Evolutionary conservation across 2,113 vertebrate genomes (phyloP).

Genomic region (Pimephales promelas): DNA sequence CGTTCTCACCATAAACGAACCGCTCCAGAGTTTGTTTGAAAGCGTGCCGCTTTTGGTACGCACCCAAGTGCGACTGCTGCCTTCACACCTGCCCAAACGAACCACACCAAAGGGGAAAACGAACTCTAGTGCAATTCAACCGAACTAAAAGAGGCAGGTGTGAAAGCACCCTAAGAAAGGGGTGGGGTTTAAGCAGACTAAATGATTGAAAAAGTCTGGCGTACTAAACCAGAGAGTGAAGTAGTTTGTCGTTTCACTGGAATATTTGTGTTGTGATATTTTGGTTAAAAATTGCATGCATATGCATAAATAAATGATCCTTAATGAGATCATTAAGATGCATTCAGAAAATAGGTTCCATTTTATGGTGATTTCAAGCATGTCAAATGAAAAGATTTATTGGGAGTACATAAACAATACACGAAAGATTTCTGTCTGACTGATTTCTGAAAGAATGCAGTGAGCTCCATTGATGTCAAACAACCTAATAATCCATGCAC

Average conservation of each 20-base stretch:
- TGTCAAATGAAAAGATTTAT: no score
- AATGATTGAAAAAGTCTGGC: not conserved
- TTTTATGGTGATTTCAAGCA: not conserved
- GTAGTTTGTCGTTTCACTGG: not conserved
- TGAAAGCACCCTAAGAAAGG: no score
- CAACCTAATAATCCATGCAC: constrained; percentile 6
- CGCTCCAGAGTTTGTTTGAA: no score
- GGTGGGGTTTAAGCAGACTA: not conserved
- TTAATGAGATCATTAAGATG: not conserved
- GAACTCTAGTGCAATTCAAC: no score
- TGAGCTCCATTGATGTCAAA: not conserved
- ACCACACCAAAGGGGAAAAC: no score
- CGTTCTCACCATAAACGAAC: no score
- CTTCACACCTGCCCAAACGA: no score
- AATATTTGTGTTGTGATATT: not conserved
- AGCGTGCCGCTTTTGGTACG: no score
- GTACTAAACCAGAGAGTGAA: not conserved
- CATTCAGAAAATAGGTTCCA: not conserved
- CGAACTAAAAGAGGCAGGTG: no score
- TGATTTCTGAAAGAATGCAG: not conserved
- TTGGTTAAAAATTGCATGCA: not conserved
- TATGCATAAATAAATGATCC: not conserved
- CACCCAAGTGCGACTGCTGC: no score
- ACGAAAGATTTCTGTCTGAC: not conserved
- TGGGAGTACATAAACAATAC: no score